Evolutionary conservation across 1,140 invertebrate genomes (phyloP), one percentile per base, ranked within the genome.

Genomic region (Popillia japonica): DNA sequence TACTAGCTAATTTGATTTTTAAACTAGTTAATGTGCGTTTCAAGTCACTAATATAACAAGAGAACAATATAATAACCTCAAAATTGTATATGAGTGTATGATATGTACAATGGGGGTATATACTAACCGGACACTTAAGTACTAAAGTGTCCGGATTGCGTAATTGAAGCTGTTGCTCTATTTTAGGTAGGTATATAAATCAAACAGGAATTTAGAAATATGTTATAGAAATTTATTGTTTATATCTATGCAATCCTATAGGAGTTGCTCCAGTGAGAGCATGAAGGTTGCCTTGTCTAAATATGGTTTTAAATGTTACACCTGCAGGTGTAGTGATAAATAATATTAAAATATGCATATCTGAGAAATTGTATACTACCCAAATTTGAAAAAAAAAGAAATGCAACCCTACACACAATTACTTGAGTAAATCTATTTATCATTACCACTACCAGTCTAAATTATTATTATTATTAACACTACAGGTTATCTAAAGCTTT

Each of bases 171-270:
- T n/a, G n/a, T n/a, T n/a, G n/a, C n/a, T n/a, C n/a, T n/a, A n/a
- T n/a, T n/a, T n/a, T n/a, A n/a, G n/a, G n/a, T 34, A 34, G 27
- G 27, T 34, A 34, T 34, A 4, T 34, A 17, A 55, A 55, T n/a
- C 3, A 55, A 55, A 55, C 48, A 14, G 17, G 14, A 14, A 4
- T 55, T 55, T 55, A 55, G 17, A 55, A 55, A 55, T 55, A 55
- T 55, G 48, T 55, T 55, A 55, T 55, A 55, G 48, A 55, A 55
- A 55, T 55, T 55, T 55, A 55, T 55, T 55, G 48, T 55, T n/a
- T n/a, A 14, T 7, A 17, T 55, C 17, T 55, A 17, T 55, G 14
- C 0, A 55, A 55, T 17, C 3, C 6, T n/a, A 55, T 14, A 55
- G 48, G 48, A 55, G 17, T 6, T 55, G 6, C 17, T 55, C 14